These are phyloP conservation scores for Nylanderia fulva DNA, from an alignment of 1,140 invertebrate species.

Conservation along the genomic window DNA sequence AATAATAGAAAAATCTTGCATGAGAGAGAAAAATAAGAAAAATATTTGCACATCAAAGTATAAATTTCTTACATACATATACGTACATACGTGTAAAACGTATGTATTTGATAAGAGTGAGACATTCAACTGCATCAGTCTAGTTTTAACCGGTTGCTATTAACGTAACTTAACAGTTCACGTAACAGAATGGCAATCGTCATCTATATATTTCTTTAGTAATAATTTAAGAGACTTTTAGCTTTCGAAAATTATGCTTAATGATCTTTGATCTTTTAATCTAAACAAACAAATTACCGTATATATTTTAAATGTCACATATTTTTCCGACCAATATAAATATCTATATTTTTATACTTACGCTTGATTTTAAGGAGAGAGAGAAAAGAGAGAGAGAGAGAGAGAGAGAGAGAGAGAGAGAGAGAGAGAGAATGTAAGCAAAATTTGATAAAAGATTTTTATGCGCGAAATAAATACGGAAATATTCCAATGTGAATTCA, in stretches of 20 bases:
- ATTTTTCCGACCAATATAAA: neutral
- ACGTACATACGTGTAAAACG: neutral
- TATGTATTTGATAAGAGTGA: neutral
- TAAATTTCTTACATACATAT: neutral
- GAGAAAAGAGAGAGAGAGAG: no score
- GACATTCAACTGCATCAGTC: neutral
- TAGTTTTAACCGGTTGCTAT: conserved; percentile 15
- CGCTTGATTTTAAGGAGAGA: neutral
- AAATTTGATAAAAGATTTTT: conserved; percentile 9
- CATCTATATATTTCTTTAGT: neutral
- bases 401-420: no score
- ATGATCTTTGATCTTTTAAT: neutral
- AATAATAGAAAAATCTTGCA: neutral
- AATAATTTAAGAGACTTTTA: neutral
- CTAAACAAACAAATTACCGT: neutral
- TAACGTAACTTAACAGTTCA: neutral
- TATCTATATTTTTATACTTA: neutral
- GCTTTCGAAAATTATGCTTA: neutral
- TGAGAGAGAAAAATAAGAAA: no score
- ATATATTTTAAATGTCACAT: neutral
- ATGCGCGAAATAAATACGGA: neutral
- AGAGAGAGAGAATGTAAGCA: neutral
- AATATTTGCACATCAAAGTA: no score
- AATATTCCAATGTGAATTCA: conserved; percentile 26
- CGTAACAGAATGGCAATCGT: neutral